Evolutionary conservation across 2,113 vertebrate genomes (phyloP), one percentile per base, ranked within the genome.

Genomic region (Thryonomys swinderianus): DNA sequence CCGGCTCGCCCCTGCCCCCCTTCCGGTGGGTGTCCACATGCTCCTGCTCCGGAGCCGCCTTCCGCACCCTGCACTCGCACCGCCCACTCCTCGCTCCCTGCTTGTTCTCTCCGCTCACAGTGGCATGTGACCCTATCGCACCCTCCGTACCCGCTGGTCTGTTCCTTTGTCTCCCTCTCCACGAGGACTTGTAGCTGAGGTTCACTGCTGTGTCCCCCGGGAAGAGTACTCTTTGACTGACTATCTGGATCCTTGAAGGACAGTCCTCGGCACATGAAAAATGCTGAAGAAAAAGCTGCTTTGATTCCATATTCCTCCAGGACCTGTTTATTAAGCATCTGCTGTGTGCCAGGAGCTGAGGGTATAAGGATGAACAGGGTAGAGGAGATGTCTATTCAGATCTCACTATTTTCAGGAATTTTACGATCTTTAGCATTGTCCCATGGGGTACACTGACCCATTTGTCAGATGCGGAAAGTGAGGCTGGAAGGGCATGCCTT

Each of bases 21-120:
- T 59, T 34, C n/a, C 17, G 27, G 9, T 27, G 1, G 21, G 12
- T 32, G 1, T 32, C 55, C 57, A 34, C 10, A 55, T n/a, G 12
- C 37, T 62, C 61, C 67, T 57, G 85, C 59, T 37, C 61, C 32
- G 18, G 1, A 0, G 37, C 34, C 61, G 16, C 7, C 85, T 45
- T 51, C 82, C 27, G 18, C 71, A 53, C 76, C 61, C 45, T 27
- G 8, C 30, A 37, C n/a, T 23, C 17, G 51, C 7, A 11, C 45
- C 4, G 4, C 48, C 30, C 18, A 4, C 0, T 2, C n/a, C 76
- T 21, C 1, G 7, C 27, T 16, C 69, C 7, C 84, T n/a, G 53
- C 10, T 18, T 34, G 48, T 20, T 79, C 86, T 66, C 82, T 10
- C 14, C 0, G 32, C 8, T 12, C 3, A 32, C 18, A 20, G 2